Evolutionary conservation across 2,888 invertebrate species (phyloP).

Genomic region (Cylindroiulus punctatus): DNA sequence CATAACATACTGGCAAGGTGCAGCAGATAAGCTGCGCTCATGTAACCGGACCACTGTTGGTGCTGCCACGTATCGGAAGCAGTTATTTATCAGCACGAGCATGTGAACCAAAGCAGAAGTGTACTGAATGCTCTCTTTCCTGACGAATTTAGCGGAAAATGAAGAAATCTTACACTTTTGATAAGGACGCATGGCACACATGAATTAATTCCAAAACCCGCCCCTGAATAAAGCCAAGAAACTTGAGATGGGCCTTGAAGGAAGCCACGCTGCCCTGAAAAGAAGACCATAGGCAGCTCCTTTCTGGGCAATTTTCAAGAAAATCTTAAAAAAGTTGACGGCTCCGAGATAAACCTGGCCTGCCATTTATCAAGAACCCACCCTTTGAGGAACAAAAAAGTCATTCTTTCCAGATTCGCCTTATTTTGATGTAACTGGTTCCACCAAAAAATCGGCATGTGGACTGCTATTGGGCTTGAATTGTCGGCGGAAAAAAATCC

Average conservation of each 20-base stretch:
- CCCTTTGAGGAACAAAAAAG: constrained; percentile 35
- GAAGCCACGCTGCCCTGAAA: neutral
- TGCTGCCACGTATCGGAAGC: neutral
- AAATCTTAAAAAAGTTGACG: constrained; percentile 28
- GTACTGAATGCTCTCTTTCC: neutral
- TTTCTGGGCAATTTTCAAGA: neutral
- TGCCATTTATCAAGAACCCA: neutral
- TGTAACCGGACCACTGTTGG: neutral
- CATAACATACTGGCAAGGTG: neutral
- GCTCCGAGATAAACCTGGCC: constrained; percentile 1
- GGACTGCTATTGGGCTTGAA: neutral
- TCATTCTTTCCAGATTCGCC: constrained; percentile 34
- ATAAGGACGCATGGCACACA: neutral
- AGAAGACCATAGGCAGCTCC: neutral
- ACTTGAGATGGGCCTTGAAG: neutral
- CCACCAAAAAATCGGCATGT: neutral
- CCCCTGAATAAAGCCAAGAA: constrained; percentile 13
- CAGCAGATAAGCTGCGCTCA: neutral
- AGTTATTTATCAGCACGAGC: neutral
- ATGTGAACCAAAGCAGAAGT: constrained; percentile 2
- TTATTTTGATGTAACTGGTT: constrained; percentile 22
- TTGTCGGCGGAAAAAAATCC: constrained; percentile 1
- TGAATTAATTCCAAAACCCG: neutral
- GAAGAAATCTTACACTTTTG: constrained; percentile 34
- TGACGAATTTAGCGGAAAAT: constrained; percentile 25